These are phyloP conservation scores for Eurystomus gularis DNA, from an alignment of 2,113 vertebrate species.

Conservation along the genomic window DNA sequence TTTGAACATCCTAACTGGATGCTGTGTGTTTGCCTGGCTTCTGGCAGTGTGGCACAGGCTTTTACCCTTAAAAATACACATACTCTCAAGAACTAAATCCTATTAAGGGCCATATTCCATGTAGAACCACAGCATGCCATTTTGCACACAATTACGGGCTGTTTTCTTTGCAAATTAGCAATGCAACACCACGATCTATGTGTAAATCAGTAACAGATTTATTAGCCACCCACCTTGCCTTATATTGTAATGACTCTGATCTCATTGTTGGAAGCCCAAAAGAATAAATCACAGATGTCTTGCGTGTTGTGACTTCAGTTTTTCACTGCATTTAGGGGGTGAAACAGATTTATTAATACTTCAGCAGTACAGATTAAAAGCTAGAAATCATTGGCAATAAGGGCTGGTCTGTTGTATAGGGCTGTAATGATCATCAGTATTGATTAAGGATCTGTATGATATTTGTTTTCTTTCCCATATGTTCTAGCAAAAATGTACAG, in stretches of 20 bases:
- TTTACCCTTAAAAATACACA: background rate
- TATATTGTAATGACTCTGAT: constrained; percentile 43
- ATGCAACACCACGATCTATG: background rate
- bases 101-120: background rate
- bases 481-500: background rate
- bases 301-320: constrained; percentile 9
- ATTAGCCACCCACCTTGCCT: constrained; percentile 29
- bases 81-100: background rate
- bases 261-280: constrained; percentile 21
- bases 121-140: background rate
- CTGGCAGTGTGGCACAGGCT: background rate
- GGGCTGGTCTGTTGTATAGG: background rate
- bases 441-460: background rate
- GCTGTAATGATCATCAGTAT: background rate
- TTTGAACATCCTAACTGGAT: background rate
- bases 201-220: constrained; percentile 39
- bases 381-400: constrained; percentile 11
- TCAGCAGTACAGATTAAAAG: background rate
- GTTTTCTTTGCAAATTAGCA: constrained; percentile 30
- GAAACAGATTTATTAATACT: constrained; percentile 58
- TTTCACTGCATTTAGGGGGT: constrained; percentile 1
- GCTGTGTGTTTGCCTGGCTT: background rate
- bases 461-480: background rate
- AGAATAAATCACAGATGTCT: constrained; percentile 51
- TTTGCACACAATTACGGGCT: background rate